Evolutionary conservation across 1,140 invertebrate species (phyloP).

Genomic region (Xylocopa sonorina): DNA sequence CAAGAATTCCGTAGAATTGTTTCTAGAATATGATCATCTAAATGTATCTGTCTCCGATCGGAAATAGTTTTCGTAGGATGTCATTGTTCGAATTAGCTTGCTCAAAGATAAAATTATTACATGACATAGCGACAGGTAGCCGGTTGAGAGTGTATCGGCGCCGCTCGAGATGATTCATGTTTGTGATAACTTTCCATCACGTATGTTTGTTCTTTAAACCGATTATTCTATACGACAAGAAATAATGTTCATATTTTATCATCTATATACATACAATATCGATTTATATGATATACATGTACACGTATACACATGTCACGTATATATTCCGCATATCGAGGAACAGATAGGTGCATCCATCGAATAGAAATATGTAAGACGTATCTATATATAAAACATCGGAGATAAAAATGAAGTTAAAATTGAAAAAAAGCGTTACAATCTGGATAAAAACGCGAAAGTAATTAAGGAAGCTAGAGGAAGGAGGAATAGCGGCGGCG

Average conservation of each 20-base stretch:
- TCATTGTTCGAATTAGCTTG: slow-evolving; percentile 17
- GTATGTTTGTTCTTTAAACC: slow-evolving; percentile 17
- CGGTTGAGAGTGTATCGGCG: slow-evolving; percentile 43
- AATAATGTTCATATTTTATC: too few species aligned
- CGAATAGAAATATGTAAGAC: too few species aligned
- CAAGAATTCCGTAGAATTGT: too few species aligned
- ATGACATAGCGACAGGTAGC: slow-evolving; percentile 54
- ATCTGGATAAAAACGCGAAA: background rate
- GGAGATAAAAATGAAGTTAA: background rate
- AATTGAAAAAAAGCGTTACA: background rate
- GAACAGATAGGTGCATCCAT: too few species aligned
- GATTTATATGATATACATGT: background rate
- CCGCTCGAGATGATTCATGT: slow-evolving; percentile 63
- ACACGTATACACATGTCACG: too few species aligned
- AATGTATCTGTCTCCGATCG: background rate
- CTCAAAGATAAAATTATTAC: slow-evolving; percentile 51
- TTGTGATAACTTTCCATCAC: slow-evolving; percentile 53
- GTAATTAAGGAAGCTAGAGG: background rate
- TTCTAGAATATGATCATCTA: background rate
- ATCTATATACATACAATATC: too few species aligned
- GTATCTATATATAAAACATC: too few species aligned
- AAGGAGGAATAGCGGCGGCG: background rate
- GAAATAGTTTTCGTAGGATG: slow-evolving; percentile 18
- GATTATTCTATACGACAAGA: too few species aligned
- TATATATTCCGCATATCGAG: too few species aligned